Evolutionary conservation across 2,888 invertebrate genomes (phyloP), one percentile per base, ranked within the genome.

Genomic region (Bellardia bayeri): DNA sequence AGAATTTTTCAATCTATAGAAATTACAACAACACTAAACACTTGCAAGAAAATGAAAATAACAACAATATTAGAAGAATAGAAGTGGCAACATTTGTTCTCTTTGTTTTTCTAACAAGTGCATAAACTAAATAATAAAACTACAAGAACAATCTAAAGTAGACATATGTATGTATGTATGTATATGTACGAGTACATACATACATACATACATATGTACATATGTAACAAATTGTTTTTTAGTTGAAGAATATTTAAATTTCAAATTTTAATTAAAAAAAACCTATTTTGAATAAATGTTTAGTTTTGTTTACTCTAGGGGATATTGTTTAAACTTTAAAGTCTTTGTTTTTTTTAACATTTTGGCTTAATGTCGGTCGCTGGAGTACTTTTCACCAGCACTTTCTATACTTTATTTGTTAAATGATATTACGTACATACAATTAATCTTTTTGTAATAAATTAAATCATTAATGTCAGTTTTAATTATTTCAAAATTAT

Each of bases 51-150:
- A 51, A 45, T 45, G 37, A 69, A 45, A 69, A 40, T 45, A 54
- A 54, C 14, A 76, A 61, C 64, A 80, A 80, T 4, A 23, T 30
- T 23, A 40, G 3, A 37, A 66, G 16, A 2, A 61, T 54, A 51
- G 45, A 56, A 45, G 56, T 71, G 76, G 78, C 23, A 83, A 78
- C 78, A 78, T 56, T 83, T 83, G 83, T 64, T 78, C 63, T 69
- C 68, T 64, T 76, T 78, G 33, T 13, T 68, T 40, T 68, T 33
- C 30, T 69, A 72, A 30, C 54, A 69, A 71, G 7, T 71, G 83
- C 71, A 83, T 83, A 78, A 83, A 83, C 78, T 83, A 83, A 83
- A 78, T 23, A 71, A 37, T n/a, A 40, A 8, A 51, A 13, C 33
- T 37, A 37, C 45, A 45, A 42, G 16, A 45, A 79, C 13, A 56